These are phyloP conservation scores for Platyscapa corneri DNA, from an alignment of 1,140 invertebrate genomes.

Conservation along the genomic window DNA sequence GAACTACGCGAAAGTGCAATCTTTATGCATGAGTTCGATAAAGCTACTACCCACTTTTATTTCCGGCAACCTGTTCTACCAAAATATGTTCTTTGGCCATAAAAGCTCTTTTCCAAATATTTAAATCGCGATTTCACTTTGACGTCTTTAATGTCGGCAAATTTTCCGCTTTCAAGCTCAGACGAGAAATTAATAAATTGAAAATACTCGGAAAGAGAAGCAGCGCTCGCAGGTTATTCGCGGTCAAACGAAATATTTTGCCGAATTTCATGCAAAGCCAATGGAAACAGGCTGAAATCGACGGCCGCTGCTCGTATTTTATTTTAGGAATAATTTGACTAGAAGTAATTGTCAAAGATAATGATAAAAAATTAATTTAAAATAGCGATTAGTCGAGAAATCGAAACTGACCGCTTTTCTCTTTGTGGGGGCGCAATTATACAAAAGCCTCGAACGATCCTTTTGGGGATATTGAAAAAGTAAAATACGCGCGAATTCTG, in stretches of 20 bases:
- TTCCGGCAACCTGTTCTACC: constrained; percentile 55
- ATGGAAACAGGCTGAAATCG: no score
- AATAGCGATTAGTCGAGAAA: no score
- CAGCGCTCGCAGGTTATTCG: neutral
- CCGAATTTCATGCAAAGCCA: no score
- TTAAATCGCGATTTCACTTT: constrained; percentile 51
- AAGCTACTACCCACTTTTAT: constrained; percentile 48
- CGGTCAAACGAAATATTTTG: neutral
- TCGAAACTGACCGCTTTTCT: no score
- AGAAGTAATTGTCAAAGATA: no score
- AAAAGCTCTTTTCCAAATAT: constrained; percentile 52
- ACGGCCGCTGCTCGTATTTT: no score
- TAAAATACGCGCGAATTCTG: no score
- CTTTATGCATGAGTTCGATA: constrained; percentile 57
- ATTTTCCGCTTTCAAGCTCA: constrained; percentile 4
- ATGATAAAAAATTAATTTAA: no score
- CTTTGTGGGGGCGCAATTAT: no score
- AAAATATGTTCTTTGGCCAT: constrained; percentile 49
- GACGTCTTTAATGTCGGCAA: neutral
- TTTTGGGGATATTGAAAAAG: no score
- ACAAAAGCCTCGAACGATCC: no score
- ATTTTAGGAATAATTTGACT: no score
- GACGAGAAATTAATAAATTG: constrained; percentile 13
- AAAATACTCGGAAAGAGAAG: neutral
- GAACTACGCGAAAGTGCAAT: constrained; percentile 49